Evolutionary conservation across 2,888 invertebrate species (phyloP), one percentile per base, ranked within the genome.

Genomic region (Sericinus montela): DNA sequence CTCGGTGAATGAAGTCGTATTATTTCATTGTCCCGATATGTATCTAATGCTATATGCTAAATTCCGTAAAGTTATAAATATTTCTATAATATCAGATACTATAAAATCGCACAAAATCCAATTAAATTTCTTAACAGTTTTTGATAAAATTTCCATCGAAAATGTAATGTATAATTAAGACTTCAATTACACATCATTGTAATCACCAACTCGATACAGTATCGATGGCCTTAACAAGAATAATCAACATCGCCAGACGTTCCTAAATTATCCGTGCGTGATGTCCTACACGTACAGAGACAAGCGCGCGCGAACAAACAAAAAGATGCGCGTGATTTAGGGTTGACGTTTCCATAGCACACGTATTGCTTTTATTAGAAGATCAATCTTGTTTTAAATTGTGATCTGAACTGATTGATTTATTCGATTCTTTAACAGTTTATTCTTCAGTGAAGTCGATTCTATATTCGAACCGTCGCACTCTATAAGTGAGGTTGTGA

Each of bases 331-430:
- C 75, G 81, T 84, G 85, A 85, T 85, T 85, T 69, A 69, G 55
- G 53, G 60, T 55, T 60, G 69, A 67, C 65, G 52, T 52, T 34
- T 47, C 39, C 37, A 35, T 44, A 39, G 51, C 36, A 29, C 42
- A 39, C 49, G 59, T 59, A 58, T 62, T 65, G 46, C 45, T 68
- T 57, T 60, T 72, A 56, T 67, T 65, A 54, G 44, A 60, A 65
- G 58, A 80, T 82, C 78, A 80, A 82, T 80, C 77, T 74, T 65
- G 55, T 59, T 68, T 67, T 72, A 74, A 81, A 81, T 75, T 75
- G 78, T 75, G 72, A 75, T 80, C 65, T 67, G 54, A 68, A 60
- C 59, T 73, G 83, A 83, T 74, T 83, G 82, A 83, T 83, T 80
- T 80, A 83, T 49, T 14, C 13, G 16, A 23, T 9, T 48, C 48